Evolutionary conservation across 1,140 invertebrate species (phyloP), one percentile per base, ranked within the genome.

Genomic region (Drosophila cardini): DNA sequence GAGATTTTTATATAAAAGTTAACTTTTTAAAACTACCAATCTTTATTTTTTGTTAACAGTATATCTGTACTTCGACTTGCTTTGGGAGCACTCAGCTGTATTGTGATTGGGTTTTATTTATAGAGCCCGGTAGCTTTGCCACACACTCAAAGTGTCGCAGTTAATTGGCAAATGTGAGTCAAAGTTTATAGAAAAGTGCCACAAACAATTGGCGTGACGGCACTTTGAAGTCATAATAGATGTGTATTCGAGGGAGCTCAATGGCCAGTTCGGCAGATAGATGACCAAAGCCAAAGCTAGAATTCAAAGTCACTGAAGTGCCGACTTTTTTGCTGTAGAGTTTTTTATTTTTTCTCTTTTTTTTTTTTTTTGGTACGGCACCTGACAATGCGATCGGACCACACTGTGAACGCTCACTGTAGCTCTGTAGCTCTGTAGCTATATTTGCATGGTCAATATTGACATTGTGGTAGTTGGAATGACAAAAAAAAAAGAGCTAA

Each of bases 81-180:
- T 26, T 26, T 7, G 16, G 6, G 0, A 2, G 11, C 6, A 13
- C 11, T 30, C 15, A 7, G 7, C 18, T 10, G 50, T 55, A 50
- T 64, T 82, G 62, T 70, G 79, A 83, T 87, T 63, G 80, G 32
- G 64, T 62, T 86, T 26, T 89, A 83, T 87, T 90, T 89, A 89
- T 89, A 89, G 79, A 83, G 76, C 84, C 73, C 83, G 63, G 76
- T 86, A 87, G 83, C 83, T 72, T 48, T 72, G 71, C 65, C 76
- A 78, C 68, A 84, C 80, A 89, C 80, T 89, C 84, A 83, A 89
- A 87, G 84, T 89, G 84, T 89, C 80, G 84, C 84, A 89, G 84
- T 89, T 89, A 89, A 89, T 89, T 89, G 84, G 84, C 84, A 89
- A 89, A 89, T 89, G 85, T 89, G 84, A 89, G 84, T 89, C 84